These are phyloP conservation scores for Manis javanica DNA, from an alignment of 2,797 vertebrate genomes.

Conservation along the genomic window DNA sequence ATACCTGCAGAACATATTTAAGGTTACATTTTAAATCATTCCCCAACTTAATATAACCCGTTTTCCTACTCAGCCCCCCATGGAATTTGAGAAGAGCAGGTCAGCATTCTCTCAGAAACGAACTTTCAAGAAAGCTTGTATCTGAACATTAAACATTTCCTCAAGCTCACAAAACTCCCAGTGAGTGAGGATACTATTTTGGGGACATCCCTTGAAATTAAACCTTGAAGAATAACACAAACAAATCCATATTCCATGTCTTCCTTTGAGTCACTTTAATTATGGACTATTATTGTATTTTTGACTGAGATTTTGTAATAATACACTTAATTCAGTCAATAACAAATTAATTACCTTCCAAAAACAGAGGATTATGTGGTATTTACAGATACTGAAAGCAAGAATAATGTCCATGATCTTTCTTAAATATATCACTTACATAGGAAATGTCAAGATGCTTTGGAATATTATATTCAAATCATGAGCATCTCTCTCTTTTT, in stretches of 20 bases:
- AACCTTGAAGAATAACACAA: not conserved
- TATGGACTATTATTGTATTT: not conserved
- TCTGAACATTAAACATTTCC: not conserved
- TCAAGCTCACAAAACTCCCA: not conserved
- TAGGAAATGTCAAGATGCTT: not conserved
- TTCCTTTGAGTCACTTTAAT: not conserved
- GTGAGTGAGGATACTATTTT: not conserved
- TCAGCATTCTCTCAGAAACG: not conserved
- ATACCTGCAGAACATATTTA: not conserved
- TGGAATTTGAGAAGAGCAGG: not conserved
- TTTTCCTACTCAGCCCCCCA: not conserved
- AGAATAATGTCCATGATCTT: not conserved
- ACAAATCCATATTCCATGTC: not conserved
- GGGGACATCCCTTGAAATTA: not conserved
- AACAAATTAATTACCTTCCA: not conserved
- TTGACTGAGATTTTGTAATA: not conserved
- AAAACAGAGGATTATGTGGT: not conserved
- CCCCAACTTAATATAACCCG: not conserved
- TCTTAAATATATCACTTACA: not conserved
- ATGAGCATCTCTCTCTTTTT: not conserved
- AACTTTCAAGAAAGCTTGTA: not conserved
- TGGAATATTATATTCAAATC: not conserved
- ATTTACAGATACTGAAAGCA: not conserved
- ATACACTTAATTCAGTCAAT: not conserved
- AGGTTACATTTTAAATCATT: not conserved